A percentile compares a stretch with the other conserved stretches of the same genome.
Evolutionary conservation across 2,888 invertebrate species (phyloP).

Genomic region (Stenotaenia linearis): DNA sequence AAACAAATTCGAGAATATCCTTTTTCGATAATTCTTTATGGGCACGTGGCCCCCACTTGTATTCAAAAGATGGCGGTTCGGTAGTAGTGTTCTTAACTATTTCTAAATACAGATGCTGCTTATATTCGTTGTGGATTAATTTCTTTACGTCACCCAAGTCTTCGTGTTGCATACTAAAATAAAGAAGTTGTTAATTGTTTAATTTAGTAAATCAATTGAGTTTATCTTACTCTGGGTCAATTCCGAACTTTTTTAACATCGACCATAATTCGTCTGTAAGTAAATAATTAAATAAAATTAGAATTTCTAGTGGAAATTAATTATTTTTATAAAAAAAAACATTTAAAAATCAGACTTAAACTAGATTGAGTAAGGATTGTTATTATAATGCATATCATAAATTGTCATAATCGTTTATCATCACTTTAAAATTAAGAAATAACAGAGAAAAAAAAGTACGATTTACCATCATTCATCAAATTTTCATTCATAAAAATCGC

Average conservation of each 20-base stretch:
- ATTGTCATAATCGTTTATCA: too few species aligned
- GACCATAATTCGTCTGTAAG: not conserved
- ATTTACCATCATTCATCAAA: not conserved
- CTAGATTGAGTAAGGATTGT: too few species aligned
- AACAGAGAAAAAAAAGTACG: not conserved
- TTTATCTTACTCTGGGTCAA: not conserved
- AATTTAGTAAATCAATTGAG: not conserved
- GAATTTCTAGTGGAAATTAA: too few species aligned
- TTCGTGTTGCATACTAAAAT: not conserved
- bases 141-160: not conserved
- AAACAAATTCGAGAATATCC: not conserved
- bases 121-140: not conserved
- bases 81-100: not conserved
- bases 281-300: not conserved
- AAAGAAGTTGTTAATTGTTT: not conserved
- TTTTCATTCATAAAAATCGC: not conserved
- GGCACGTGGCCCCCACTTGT: not conserved
- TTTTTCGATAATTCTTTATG: not conserved
- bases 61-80: not conserved
- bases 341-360: not conserved
- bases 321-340: too few species aligned
- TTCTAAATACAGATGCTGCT: not conserved
- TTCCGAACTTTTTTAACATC: not conserved
- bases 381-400: too few species aligned
- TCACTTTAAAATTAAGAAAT: too few species aligned